Evolutionary conservation across 2,113 vertebrate genomes (phyloP), one percentile per base, ranked within the genome.

Genomic region (Willisornis vidua): DNA sequence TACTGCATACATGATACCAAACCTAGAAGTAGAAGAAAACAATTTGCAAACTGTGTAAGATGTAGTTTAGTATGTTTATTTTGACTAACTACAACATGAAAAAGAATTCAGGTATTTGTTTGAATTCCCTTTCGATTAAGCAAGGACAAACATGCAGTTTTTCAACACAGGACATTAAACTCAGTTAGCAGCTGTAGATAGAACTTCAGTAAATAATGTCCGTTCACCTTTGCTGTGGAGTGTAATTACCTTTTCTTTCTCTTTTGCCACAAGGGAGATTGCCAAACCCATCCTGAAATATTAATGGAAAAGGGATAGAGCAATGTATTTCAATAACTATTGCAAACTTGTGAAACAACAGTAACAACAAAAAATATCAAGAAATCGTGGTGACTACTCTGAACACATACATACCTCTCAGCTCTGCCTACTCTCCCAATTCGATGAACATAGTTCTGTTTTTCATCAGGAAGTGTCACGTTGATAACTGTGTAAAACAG

Each of bases 401-500:
- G 55, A 77, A 49, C 1, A 45, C 3, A n/a, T 14, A 51, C 29
- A 5, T 95, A 99, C 99, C 99, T 99, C 96, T 99, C 99, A 22
- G 99, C 99, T 97, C 99, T 98, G 72, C 99, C 99, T 7, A 99
- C 99, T 97, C 99, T 98, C 81, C 99, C 99, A 9, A 99, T 99
- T 16, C 99, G 98, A 97, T 99, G 99, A 43, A 99, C 99, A 0
- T 99, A 99, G 96, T 99, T 99, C 96, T 99, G 99, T 90, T 99
- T 99, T 92, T 99, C 99, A 96, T 99, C 99, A 12, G 99, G 99
- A 75, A 99, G 98, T 1, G 99, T 99, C 95, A 99, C 99, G 1
- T 99, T 99, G 87, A 99, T 99, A 95, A 99, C 99, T 99, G 92
- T 99, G 87, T 18, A 80, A 78, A 33, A 82, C 18, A 89, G 54